Conservation (phyloP, 2,113 vertebrate genomes). For the Collichthys lucidus region DNA sequence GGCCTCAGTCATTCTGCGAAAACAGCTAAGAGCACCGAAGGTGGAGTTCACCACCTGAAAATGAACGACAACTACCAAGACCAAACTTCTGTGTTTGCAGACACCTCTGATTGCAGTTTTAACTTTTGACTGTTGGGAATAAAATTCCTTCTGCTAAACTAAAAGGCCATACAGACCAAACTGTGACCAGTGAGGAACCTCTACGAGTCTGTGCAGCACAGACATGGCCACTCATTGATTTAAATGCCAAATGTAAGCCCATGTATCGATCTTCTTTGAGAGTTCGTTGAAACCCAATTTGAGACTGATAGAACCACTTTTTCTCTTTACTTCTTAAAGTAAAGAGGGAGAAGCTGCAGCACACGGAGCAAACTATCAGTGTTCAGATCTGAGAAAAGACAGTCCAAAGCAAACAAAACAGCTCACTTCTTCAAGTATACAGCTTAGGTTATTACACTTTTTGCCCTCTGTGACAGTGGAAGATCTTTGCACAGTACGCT, state of each 20-base stretch:
- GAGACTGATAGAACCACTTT: not conserved
- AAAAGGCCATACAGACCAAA: not conserved
- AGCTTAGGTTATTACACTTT: slow-evolving; percentile 32
- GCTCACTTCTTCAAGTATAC: slow-evolving; percentile 2
- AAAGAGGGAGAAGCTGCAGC: slow-evolving; percentile 13
- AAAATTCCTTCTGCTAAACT: not conserved
- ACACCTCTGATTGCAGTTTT: slow-evolving; percentile 35
- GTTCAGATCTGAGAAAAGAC: slow-evolving; percentile 4
- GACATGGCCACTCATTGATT: not conserved
- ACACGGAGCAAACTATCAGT: slow-evolving; percentile 31
- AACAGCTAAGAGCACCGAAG: slow-evolving; percentile 21
- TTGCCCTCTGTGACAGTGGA: slow-evolving; percentile 30
- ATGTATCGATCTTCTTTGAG: not conserved
- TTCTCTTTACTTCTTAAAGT: not conserved
- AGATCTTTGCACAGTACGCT: not conserved
- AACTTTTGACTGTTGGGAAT: slow-evolving; percentile 19
- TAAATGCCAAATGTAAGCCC: not conserved
- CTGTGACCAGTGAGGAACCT: not conserved
- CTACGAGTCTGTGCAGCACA: not conserved
- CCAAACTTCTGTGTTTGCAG: slow-evolving; percentile 32
- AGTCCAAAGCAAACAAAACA: slow-evolving; percentile 33
- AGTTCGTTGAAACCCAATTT: not conserved
- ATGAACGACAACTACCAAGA: slow-evolving; percentile 22
- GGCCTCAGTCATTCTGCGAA: slow-evolving; percentile 54
- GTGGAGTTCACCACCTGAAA: slow-evolving; percentile 37